A percentile compares a stretch with the other conserved stretches of the same genome.
phyloP scores from a whole-genome alignment of 2,113 vertebrate genomes.

The Martes martes region DNA sequence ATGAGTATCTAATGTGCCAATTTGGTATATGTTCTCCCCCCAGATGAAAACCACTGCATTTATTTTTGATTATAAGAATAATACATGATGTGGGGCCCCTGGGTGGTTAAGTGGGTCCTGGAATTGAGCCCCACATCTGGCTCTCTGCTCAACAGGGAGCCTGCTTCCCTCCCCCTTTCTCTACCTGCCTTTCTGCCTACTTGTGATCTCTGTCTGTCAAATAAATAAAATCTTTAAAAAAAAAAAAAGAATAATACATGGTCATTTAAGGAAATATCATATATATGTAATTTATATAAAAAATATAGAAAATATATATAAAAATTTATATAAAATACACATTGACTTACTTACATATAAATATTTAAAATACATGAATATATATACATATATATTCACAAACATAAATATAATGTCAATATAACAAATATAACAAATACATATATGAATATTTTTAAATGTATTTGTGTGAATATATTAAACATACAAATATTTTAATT shows the following conservation, averaged over 20 bases:
- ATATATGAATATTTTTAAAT: not conserved
- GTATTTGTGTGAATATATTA: not conserved
- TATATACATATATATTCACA: not conserved
- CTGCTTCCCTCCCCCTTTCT: no score
- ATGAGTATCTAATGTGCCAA: not conserved
- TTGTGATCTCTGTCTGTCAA: no score
- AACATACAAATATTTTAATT: not conserved
- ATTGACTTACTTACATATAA: not conserved
- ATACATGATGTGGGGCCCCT: not conserved
- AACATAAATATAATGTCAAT: not conserved
- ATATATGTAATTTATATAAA: not conserved
- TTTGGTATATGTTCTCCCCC: not conserved
- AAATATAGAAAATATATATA: no score
- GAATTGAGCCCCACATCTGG: no score
- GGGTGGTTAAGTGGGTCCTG: no score
- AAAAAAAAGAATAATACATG: no score
- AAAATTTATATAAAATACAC: not conserved
- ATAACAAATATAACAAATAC: not conserved
- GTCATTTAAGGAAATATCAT: not conserved
- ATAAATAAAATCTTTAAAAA: no score
- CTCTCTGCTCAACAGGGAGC: no score
- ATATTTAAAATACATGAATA: not conserved
- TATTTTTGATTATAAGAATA: not conserved
- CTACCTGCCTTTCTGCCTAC: no score
- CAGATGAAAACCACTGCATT: not conserved